A percentile compares a stretch with the other conserved stretches of the same genome.
phyloP scores from a whole-genome alignment of 2,888 invertebrate species.

The Plemyria rubiginata region DNA sequence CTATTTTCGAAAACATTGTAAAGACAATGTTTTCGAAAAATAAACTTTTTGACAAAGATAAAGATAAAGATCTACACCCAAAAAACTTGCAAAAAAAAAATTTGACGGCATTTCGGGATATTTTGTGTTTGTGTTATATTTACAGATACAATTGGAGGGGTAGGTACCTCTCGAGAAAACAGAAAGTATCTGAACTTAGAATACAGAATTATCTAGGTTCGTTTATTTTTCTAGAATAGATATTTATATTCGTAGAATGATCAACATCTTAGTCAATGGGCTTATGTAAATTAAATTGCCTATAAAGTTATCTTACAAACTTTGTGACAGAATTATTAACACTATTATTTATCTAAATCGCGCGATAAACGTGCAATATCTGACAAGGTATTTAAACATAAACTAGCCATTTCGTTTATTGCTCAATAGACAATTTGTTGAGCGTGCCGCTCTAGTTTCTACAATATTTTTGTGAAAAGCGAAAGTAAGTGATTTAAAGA shows the following conservation, averaged over 20 bases:
- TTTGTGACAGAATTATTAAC: conserved; percentile 21
- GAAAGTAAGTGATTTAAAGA: conserved; percentile 31
- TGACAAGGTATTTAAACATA: conserved; percentile 25
- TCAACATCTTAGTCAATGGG: conserved; percentile 11
- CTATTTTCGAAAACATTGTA: no score
- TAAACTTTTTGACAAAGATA: no score
- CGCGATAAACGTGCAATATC: conserved; percentile 19
- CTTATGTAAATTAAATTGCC: conserved; percentile 28
- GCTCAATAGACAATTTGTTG: conserved; percentile 15
- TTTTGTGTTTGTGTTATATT: no score
- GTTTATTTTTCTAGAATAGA: not conserved
- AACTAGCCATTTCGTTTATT: conserved; percentile 28
- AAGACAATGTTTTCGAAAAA: no score
- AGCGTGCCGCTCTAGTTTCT: conserved; percentile 22
- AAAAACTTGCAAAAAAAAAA: no score
- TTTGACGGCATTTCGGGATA: no score
- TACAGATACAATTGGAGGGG: no score
- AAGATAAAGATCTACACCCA: no score
- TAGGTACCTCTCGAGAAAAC: no score
- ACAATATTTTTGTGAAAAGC: conserved; percentile 31
- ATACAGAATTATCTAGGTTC: no score
- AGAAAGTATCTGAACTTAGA: no score
- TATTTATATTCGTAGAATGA: conserved; percentile 5
- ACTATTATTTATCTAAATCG: conserved; percentile 28
- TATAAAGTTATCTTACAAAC: conserved; percentile 28